phyloP scores from a whole-genome alignment of 1,140 invertebrate species.

The Heliconius hermathena region DNA sequence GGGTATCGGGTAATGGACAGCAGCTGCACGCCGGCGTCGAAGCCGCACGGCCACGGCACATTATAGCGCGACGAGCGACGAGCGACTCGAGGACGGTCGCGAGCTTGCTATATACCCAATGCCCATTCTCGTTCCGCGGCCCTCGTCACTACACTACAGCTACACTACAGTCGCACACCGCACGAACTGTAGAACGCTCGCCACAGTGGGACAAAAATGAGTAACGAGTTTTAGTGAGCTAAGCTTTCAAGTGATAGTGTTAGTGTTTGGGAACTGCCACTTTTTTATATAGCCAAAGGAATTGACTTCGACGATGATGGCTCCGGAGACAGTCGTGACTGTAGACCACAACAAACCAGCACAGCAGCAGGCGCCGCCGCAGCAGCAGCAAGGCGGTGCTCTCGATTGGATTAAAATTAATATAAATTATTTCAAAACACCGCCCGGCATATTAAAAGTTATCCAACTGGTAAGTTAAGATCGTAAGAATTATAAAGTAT shows the following conservation, averaged over 20 bases:
- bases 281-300: conserved; percentile 40
- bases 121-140: conserved; percentile 47
- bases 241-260: conserved; percentile 66
- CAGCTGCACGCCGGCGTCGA: conserved; percentile 25
- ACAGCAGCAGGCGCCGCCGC: conserved; percentile 80
- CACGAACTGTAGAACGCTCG: conserved; percentile 64
- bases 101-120: conserved; percentile 29
- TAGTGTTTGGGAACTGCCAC: conserved; percentile 53
- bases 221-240: conserved; percentile 64
- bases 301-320: conserved; percentile 79
- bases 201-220: conserved; percentile 62
- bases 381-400: conserved; percentile 79
- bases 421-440: conserved; percentile 84
- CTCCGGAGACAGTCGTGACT: conserved; percentile 86
- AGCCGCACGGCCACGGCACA: conserved; percentile 28
- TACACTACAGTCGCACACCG: conserved; percentile 58
- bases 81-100: conserved; percentile 45
- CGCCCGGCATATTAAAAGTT: conserved; percentile 84
- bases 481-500: conserved; percentile 21
- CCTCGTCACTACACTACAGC: conserved; percentile 43
- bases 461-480: conserved; percentile 82
- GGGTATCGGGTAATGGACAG: conserved; percentile 14
- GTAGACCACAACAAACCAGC: conserved; percentile 83
- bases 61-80: conserved; percentile 41
- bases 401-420: conserved; percentile 83